Base-by-base conservation (phyloP, 2,113 vertebrate genomes). In the Uria aalge region DNA sequence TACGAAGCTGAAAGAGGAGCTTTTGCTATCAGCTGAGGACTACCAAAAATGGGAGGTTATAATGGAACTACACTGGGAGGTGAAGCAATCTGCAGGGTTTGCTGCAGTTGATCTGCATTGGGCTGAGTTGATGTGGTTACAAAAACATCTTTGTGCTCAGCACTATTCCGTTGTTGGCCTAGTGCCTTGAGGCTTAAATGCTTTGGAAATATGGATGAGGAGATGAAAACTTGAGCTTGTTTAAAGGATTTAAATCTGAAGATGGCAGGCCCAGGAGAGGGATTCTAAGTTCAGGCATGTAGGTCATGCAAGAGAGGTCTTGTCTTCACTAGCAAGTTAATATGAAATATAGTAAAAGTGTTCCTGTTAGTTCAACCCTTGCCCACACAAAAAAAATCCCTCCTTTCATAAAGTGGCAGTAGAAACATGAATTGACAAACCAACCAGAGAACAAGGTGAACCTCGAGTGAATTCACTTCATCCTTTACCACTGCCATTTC, bases 101-200 rank as follows among this genome's bases (percentile, higher is more conserved):
- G 76, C 88, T 96, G 92, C 73, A 88, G 88, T 72, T 74, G 75
- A 86, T 94, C 88, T 91, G 83, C 60, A 40, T 41, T 75, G 86
- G 85, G 83, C 94, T 78, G 92, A 93, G 92, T 26, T 91, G 91
- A 94, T 95, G 95, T 36, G 91, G 94, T 96, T 94, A 97, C 94
- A 96, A 92, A 96, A 96, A 67, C 88, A 94, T 95, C 95, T 95
- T 96, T 96, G 88, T 96, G 88, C 83, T 95, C 85, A 95, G 95
- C 95, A 87, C 94, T 96, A 72, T 96, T 94, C 57, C 8, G 18
- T 92, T 95, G 86, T 86, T 97, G 94, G 94, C 94, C 88, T 90
- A 45, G 73, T 94, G 92, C 97, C 96, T 96, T 94, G 91, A 97
- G 95, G 95, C 79, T 96, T 92, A 92, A 86, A 90, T 74, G 94